Conservation (phyloP, 2,797 vertebrate species). For the Parambassis ranga region DNA sequence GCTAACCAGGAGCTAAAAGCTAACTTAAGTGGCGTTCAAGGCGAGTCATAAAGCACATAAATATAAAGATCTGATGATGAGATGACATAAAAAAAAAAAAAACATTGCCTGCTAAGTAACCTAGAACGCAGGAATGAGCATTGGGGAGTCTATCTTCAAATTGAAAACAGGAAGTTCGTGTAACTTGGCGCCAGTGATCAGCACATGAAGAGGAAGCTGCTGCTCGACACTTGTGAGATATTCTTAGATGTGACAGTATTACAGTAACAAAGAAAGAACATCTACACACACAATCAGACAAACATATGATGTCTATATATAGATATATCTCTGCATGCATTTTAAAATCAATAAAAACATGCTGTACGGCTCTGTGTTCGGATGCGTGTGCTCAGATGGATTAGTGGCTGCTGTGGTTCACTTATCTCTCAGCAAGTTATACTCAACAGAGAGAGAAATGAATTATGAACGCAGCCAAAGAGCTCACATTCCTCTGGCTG, state of each 20-base stretch:
- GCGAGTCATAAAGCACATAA: no score
- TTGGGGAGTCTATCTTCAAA: no score
- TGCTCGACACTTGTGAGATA: neutral
- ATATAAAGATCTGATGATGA: no score
- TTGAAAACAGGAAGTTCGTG: no score
- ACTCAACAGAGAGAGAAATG: neutral
- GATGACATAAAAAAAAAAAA: no score
- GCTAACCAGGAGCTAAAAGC: no score
- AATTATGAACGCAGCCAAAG: slow-evolving; percentile 2
- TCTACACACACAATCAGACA: neutral
- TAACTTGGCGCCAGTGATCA: no score
- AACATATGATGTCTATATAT: neutral
- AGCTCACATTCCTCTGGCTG: slow-evolving; percentile 5
- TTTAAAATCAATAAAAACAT: neutral
- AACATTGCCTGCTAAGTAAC: no score
- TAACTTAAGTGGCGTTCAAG: no score
- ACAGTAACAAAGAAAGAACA: neutral
- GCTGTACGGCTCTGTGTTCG: neutral
- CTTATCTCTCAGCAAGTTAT: slow-evolving; percentile 6
- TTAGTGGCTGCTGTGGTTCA: neutral
- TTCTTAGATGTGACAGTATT: neutral
- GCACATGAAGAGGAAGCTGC: neutral
- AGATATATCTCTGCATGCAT: neutral
- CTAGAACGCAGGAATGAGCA: no score
- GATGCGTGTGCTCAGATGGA: neutral